Percentiles rank a stretch among this genome's conserved stretches.
Evolutionary conservation across 2,113 vertebrate genomes (phyloP).

Genomic region (Triplophysa rosa): DNA sequence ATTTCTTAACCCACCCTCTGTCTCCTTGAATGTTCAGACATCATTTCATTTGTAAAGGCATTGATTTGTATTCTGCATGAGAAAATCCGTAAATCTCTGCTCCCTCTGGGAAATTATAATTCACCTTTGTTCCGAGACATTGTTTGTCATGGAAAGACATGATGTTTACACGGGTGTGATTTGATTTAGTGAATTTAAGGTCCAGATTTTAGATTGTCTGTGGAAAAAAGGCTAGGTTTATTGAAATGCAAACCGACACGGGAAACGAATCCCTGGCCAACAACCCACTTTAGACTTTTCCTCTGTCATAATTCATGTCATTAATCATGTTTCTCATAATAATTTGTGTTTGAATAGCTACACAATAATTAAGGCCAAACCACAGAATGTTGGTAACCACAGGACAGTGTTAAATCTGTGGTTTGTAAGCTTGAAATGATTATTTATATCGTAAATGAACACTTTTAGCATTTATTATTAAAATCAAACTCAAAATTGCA

Average conservation of each 20-base stretch:
- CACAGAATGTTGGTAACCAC: conserved; percentile 1
- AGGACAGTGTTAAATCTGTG: background rate
- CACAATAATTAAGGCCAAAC: background rate
- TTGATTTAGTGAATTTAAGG: conserved; percentile 19
- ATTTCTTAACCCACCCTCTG: conserved; percentile 7
- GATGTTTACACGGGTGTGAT: conserved; percentile 32
- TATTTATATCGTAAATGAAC: background rate
- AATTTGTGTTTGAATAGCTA: conserved; percentile 23
- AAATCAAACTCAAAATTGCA: background rate
- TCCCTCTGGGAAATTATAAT: conserved; percentile 41
- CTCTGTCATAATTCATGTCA: background rate
- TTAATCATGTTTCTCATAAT: background rate
- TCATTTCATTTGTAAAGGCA: conserved; percentile 5
- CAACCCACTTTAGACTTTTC: background rate
- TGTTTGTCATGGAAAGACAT: conserved; percentile 27
- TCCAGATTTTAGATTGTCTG: conserved; percentile 10
- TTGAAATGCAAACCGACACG: background rate
- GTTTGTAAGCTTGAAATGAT: background rate
- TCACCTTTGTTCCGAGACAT: conserved; percentile 32
- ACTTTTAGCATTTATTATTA: background rate
- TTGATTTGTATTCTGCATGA: conserved; percentile 35
- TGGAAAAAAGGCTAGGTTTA: background rate
- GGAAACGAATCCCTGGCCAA: background rate
- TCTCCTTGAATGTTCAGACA: conserved; percentile 21
- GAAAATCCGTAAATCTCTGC: conserved; percentile 28